Conservation (phyloP, 2,797 vertebrate species). For the Glossophaga mutica region DNA sequence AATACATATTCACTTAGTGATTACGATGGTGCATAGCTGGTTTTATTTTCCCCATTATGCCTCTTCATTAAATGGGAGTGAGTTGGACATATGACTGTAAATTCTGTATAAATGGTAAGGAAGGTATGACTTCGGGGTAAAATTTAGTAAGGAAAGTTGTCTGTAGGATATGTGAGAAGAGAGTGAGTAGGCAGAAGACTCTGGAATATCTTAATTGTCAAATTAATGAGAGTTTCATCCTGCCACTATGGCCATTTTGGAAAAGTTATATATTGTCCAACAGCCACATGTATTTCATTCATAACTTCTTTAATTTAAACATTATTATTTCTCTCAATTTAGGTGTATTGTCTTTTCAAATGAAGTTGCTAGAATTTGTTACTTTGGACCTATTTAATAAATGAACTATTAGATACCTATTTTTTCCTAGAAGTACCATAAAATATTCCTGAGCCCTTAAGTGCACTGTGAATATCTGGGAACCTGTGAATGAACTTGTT, state of each 20-base stretch:
- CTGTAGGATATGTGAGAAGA: neutral
- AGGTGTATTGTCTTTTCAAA: neutral
- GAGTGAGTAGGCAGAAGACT: neutral
- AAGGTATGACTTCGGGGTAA: neutral
- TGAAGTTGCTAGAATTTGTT: neutral
- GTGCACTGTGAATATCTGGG: neutral
- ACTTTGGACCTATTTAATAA: neutral
- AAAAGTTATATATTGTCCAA: neutral
- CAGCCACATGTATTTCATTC: neutral
- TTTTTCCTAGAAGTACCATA: neutral
- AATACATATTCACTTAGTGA: neutral
- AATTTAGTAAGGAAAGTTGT: neutral
- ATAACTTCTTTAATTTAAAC: neutral
- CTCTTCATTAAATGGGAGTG: neutral
- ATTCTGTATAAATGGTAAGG: neutral
- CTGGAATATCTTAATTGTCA: neutral
- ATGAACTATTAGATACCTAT: neutral
- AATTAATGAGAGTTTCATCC: neutral
- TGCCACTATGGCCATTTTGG: neutral
- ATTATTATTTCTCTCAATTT: neutral
- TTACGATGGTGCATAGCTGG: neutral
- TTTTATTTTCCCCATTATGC: neutral
- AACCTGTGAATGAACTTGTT: neutral
- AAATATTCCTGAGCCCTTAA: neutral
- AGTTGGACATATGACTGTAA: neutral